Evolutionary conservation across 2,888 invertebrate species (phyloP), one percentile per base, ranked within the genome.

Genomic region (Carcina quercana): DNA sequence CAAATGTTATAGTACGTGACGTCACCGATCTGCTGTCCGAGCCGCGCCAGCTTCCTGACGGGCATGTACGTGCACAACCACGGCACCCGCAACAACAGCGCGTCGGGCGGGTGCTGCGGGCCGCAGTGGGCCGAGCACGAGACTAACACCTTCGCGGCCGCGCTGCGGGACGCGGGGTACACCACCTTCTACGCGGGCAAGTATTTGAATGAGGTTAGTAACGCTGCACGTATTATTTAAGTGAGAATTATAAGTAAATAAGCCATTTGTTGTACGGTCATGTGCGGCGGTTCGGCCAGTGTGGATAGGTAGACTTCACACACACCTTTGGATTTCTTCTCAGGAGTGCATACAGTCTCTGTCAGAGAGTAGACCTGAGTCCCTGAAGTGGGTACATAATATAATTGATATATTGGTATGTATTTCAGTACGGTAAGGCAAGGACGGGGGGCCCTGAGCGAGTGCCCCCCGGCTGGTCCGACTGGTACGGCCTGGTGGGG

Each of bases 151-250:
- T 89, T 96, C 51, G 92, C 92, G 0, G 83, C 87, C 0, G 61
- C 88, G 22, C 69, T 97, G 17, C 86, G 91, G 32, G 59, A 79
- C 0, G 54, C 70, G 1, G 88, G 87, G 0, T 97, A 97, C 58
- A 86, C 74, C 3, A 97, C 95, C 0, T 96, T 96, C 63, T 97
- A 94, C 65, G 95, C 94, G 46, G 97, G 97, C 28, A 97, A 97
- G 84, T 97, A 97, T 76, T 80, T 97, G 43, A 97, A 97, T 75
- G 87, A 92, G 86, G 96, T 93, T 57, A 32, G 47, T 41, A 3
- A 3, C 6, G n/a, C n/a, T n/a, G n/a, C n/a, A n/a, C n/a, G n/a
- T n/a, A n/a, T n/a, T n/a, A n/a, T n/a, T n/a, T n/a, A n/a, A n/a
- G n/a, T n/a, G n/a, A n/a, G n/a, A n/a, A n/a, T n/a, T n/a, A n/a